Evolutionary conservation across 1,140 invertebrate genomes (phyloP).

Genomic region (Harlomillsia oculata): DNA sequence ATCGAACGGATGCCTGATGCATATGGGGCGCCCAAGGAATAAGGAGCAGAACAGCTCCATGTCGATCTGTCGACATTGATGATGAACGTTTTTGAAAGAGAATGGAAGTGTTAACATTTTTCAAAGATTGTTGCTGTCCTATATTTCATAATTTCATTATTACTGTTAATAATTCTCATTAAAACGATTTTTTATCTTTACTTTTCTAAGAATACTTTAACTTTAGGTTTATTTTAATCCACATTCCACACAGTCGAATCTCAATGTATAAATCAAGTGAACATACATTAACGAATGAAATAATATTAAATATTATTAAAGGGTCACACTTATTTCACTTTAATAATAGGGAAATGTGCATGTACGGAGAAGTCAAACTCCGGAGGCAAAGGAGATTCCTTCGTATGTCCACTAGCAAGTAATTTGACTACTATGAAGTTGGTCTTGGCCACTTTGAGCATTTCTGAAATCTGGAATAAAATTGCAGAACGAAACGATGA

Average conservation of each 20-base stretch:
- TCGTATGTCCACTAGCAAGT: constrained; percentile 78
- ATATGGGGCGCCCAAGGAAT: constrained; percentile 65
- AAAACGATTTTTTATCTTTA: no score
- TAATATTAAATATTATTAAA: no score
- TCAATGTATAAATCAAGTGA: neutral
- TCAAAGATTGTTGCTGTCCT: no score
- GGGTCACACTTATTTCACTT: constrained; percentile 40
- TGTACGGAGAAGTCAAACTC: constrained; percentile 84
- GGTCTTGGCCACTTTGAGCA: constrained; percentile 81
- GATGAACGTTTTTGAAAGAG: no score
- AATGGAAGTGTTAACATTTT: no score
- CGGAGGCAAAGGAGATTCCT: constrained; percentile 67
- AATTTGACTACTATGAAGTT: constrained; percentile 92
- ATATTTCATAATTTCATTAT: no score
- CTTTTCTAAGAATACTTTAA: no score
- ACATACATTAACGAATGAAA: no score
- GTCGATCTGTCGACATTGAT: no score
- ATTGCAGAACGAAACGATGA: neutral
- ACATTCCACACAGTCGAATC: neutral
- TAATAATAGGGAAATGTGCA: constrained; percentile 83
- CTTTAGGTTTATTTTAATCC: neutral
- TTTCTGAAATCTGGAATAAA: constrained; percentile 57
- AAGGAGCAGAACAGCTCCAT: no score
- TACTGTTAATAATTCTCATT: no score
- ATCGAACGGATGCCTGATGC: constrained; percentile 98